Conservation (phyloP, 2,888 invertebrate species). For the Idaea straminata region DNA sequence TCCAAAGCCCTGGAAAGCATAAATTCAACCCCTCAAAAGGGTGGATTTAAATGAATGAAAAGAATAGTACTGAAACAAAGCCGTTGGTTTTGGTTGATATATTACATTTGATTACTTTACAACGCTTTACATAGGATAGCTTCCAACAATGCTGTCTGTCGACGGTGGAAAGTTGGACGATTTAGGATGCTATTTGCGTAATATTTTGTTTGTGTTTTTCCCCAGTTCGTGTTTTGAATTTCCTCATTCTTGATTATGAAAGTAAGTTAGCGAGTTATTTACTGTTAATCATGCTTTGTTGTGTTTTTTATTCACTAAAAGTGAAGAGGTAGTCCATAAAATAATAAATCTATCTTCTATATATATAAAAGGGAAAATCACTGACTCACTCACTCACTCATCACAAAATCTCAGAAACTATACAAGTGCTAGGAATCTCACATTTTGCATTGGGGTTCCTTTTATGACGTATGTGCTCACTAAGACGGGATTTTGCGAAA, state of each 20-base stretch:
- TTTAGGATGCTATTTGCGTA: neutral
- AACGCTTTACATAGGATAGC: neutral
- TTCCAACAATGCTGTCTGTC: neutral
- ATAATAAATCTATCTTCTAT: too few species aligned
- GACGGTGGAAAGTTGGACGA: neutral
- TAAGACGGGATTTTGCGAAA: too few species aligned
- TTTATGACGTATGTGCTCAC: too few species aligned
- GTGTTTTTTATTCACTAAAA: too few species aligned
- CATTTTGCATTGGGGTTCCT: too few species aligned
- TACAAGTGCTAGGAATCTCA: too few species aligned
- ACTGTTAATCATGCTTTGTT: neutral
- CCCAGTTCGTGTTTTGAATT: neutral
- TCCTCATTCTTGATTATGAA: neutral
- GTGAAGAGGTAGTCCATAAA: too few species aligned
- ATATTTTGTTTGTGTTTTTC: neutral
- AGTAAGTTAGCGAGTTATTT: neutral
- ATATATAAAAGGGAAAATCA: too few species aligned
- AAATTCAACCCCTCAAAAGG: neutral
- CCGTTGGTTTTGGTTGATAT: neutral
- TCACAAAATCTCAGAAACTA: too few species aligned
- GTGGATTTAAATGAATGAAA: conserved; percentile 1
- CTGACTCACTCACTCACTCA: too few species aligned
- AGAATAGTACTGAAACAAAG: conserved; percentile 1
- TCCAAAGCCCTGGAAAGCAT: conserved; percentile 1
- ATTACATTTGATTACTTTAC: conserved; percentile 1